phyloP scores from a whole-genome alignment of 2,113 vertebrate species.

The Platycercus adscitus region DNA sequence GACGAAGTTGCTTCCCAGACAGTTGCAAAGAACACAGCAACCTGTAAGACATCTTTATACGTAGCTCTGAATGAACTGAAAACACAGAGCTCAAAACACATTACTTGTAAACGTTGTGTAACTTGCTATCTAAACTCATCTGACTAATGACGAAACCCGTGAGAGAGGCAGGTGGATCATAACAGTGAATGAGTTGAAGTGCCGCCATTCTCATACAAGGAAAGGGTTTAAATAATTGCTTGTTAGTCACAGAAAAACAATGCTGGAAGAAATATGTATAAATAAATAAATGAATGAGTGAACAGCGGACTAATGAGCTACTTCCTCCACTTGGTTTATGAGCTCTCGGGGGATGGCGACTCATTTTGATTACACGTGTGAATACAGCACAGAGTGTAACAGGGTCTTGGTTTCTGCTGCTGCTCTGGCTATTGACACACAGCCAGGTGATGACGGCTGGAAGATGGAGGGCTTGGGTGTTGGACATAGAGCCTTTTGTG shows the following conservation, averaged over 20 bases:
- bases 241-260: constrained; percentile 56
- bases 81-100: not conserved
- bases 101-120: not conserved
- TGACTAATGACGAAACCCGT: not conserved
- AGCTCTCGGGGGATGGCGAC: not conserved
- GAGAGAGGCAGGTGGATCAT: constrained; percentile 10
- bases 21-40: not conserved
- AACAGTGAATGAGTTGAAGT: not conserved
- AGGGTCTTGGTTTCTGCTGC: not conserved
- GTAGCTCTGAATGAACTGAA: not conserved
- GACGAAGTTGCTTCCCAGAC: not conserved
- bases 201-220: not conserved
- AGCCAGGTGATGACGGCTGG: not conserved
- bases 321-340: not conserved
- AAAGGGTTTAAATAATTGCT: constrained; percentile 50
- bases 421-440: not conserved
- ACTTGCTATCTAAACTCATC: not conserved
- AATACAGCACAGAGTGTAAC: not conserved
- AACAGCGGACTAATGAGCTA: constrained; percentile 8
- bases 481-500: not conserved
- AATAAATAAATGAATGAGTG: constrained; percentile 36
- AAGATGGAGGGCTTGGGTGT: rapidly evolving
- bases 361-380: not conserved
- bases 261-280: constrained; percentile 31
- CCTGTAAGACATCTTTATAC: not conserved